Base-by-base conservation (phyloP, 92 coral and sea anemone species). In the Muricea muricata region DNA sequence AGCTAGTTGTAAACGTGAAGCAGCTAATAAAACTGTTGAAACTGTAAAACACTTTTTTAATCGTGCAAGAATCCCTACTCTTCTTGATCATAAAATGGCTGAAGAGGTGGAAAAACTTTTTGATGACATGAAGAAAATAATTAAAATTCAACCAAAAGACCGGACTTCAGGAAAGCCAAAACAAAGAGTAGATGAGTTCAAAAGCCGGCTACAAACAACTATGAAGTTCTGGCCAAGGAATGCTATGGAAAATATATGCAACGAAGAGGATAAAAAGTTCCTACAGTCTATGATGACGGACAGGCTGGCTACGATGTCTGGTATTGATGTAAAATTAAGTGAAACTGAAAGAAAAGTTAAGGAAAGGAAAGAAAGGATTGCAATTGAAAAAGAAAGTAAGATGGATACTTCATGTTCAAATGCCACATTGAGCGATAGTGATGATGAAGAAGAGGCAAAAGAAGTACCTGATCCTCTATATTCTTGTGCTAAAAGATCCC, bases 391-490 rank as follows among this genome's bases (percentile, higher is more conserved):
- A 45, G 8, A 6, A 45, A 45, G 50, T 6, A 45, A 45, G 50
- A 45, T 6, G 8, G 50, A 45, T 45, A 12, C 50, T 45, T 45
- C 50, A 12, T 45, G 50, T 45, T 45, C 50, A 45, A 45, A 6
- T 45, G 50, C 50, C 50, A 45, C 50, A 45, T 45, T 45, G 15
- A 45, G 50, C 50, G 50, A 9, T 45, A 12, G 50, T 45, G 50
- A 45, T 45, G 50, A 45, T 45, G 50, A 45, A 45, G 50, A 45
- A 45, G 50, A 45, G 50, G 50, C 50, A 8, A 45, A 45, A 5
- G 39, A 65, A 24, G 24, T 12, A 11, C 72, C 72, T 65, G 72
- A 65, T 15, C 72, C 72, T 65, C 37, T 45, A 45, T 45, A 45
- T 45, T 5, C 50, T 45, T 45, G 50, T 45, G 50, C 50, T 45